Evolutionary conservation across 2,888 invertebrate species (phyloP).

Genomic region (Melinaea marsaeus): DNA sequence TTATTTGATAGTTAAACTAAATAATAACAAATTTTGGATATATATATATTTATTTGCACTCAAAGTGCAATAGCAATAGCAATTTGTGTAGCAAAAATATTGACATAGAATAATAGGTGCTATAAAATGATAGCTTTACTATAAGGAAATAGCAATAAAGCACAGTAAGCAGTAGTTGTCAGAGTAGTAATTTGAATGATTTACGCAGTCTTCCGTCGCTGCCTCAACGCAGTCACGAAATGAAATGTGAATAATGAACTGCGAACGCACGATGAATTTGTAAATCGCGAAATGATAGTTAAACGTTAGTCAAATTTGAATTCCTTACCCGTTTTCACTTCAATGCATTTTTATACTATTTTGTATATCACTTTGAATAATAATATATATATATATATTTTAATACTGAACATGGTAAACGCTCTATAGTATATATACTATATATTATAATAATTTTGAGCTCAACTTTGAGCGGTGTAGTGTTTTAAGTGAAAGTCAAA

Average conservation of each 20-base stretch:
- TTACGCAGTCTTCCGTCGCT: slow-evolving; percentile 37
- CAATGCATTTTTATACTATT: too few species aligned
- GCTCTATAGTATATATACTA: too few species aligned
- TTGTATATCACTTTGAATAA: too few species aligned
- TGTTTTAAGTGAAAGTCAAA: too few species aligned
- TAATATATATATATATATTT: too few species aligned
- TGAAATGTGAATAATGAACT: slow-evolving; percentile 58
- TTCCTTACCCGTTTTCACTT: slow-evolving; percentile 8
- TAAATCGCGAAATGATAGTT: slow-evolving; percentile 44
- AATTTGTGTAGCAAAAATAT: too few species aligned
- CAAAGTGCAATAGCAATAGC: too few species aligned
- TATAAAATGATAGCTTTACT: slow-evolving; percentile 2
- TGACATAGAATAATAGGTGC: not conserved
- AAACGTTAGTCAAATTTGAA: slow-evolving; percentile 38
- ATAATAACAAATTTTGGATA: not conserved
- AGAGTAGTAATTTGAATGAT: slow-evolving; percentile 42
- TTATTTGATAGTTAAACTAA: not conserved
- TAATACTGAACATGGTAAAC: too few species aligned
- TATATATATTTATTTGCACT: too few species aligned
- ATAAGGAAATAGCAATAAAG: slow-evolving; percentile 17
- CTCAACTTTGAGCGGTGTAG: too few species aligned
- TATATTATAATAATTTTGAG: too few species aligned
- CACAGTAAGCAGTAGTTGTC: slow-evolving; percentile 34
- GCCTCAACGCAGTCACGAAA: slow-evolving; percentile 45
- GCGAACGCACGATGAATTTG: slow-evolving; percentile 49